Conservation (phyloP, 2,888 invertebrate species). For the Andricus curvator region DNA sequence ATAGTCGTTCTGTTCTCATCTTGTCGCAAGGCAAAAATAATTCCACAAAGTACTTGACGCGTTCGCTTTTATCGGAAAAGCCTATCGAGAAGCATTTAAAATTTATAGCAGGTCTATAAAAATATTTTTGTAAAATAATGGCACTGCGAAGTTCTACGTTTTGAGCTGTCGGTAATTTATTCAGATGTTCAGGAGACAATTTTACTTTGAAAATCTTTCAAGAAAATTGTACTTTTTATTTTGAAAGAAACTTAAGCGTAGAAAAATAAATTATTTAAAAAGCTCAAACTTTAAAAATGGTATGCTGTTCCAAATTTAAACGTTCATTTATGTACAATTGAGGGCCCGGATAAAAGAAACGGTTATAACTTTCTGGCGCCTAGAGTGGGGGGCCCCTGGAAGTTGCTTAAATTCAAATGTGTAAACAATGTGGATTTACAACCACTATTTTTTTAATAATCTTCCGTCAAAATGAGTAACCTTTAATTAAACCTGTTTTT, state of each 20-base stretch:
- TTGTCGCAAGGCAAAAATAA: slow-evolving; percentile 21
- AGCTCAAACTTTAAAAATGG: no score
- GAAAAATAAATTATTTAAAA: no score
- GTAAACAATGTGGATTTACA: no score
- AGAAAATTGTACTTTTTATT: background rate
- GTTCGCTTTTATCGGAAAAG: slow-evolving; percentile 24
- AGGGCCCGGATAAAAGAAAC: no score
- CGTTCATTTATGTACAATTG: no score
- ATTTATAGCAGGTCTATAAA: background rate
- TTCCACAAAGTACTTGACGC: slow-evolving; percentile 35
- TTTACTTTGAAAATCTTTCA: background rate
- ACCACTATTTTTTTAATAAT: no score
- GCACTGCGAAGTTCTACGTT: background rate
- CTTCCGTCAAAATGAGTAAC: no score
- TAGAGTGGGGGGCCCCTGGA: no score
- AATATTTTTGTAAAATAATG: slow-evolving; percentile 20
- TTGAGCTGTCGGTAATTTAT: background rate
- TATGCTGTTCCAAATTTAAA: no score
- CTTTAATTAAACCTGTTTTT: no score
- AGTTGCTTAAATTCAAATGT: no score
- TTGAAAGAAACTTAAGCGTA: background rate
- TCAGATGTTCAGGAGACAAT: background rate
- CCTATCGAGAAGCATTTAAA: slow-evolving; percentile 11
- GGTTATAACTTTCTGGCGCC: no score
- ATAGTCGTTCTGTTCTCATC: slow-evolving; percentile 37